Base-by-base conservation (phyloP, 2,888 invertebrate genomes). In the Caenorhabditis virilis region DNA sequence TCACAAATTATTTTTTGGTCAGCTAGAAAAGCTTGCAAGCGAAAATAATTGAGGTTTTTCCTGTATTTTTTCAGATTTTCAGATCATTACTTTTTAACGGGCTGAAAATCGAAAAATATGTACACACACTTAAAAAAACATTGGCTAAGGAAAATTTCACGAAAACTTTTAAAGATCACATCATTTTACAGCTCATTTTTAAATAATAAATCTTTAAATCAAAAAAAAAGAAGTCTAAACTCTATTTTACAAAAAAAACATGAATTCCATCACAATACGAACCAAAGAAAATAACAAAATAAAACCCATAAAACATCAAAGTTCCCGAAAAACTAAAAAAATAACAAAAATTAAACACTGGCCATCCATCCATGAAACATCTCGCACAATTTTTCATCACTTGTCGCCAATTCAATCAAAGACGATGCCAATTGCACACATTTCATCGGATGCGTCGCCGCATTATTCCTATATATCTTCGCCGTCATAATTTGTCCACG, bases 321-420 rank as follows among this genome's bases (percentile, higher is more conserved):
- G n/a, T n/a, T n/a, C n/a, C n/a, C n/a, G n/a, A n/a, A 36, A 38
- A 38, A 38, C 16, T 38, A 18, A n/a, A 38, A 42, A 22, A 42
- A 42, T 11, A 16, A 2, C 33, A 48, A 13, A 22, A 45, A 35
- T 87, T 85, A 93, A 77, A 92, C 84, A 83, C 89, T 94, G 2
- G 95, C 89, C 36, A 92, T 91, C 98, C 98, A 98, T 9, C 97
- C 97, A 51, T 91, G 88, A 83, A 92, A 98, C 98, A 98, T 98
- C 85, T 91, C 90, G 76, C 92, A 91, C 15, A 98, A 87, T 85
- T 93, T 93, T 78, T 90, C 89, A 50, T 91, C 86, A 84, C 89
- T 90, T 16, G 91, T 92, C 0, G 98, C 94, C 85, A 95, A 93
- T 56, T 89, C 88, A 71, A 98, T 95, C 13, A 98, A 87, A 84